These are phyloP conservation scores for Corythaixoides concolor DNA, from an alignment of 2,113 vertebrate species.

Conservation along the genomic window DNA sequence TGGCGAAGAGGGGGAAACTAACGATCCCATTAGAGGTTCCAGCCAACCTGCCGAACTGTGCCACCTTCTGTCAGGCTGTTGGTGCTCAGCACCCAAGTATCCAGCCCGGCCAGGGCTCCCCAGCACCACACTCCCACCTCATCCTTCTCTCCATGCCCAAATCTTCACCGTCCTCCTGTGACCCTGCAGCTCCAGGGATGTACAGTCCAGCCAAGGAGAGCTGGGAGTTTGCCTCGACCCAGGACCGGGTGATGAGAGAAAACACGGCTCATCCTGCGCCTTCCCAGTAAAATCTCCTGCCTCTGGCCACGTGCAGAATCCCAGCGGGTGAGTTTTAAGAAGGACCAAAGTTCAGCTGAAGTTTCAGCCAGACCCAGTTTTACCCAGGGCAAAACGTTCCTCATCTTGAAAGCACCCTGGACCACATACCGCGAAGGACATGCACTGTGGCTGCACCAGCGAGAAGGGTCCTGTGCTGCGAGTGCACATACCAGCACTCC, in stretches of 20 bases:
- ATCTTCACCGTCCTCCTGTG: neutral
- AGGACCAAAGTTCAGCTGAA: neutral
- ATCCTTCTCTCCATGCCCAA: neutral
- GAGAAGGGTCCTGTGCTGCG: neutral
- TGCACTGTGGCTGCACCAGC: rapidly evolving
- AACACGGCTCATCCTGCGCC: neutral
- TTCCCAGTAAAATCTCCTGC: neutral
- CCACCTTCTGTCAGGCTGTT: slow-evolving; percentile 15
- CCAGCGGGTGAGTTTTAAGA: neutral
- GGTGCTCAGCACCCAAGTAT: neutral
- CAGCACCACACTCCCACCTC: neutral
- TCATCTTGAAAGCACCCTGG: neutral
- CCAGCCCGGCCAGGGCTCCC: neutral
- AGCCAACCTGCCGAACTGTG: slow-evolving; percentile 7
- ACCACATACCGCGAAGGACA: neutral
- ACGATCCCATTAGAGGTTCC: neutral
- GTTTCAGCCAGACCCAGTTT: neutral
- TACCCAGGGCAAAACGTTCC: neutral
- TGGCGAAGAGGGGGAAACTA: slow-evolving; percentile 18
- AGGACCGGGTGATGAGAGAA: neutral
- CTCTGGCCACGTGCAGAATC: neutral
- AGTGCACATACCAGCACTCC: rapidly evolving
- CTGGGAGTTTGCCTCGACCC: neutral
- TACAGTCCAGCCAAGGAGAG: neutral
- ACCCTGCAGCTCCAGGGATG: neutral